Percentiles rank a stretch among this genome's conserved stretches.
Evolutionary conservation across 2,888 invertebrate genomes (phyloP).

Genomic region (Trypoxylon attenuatum): DNA sequence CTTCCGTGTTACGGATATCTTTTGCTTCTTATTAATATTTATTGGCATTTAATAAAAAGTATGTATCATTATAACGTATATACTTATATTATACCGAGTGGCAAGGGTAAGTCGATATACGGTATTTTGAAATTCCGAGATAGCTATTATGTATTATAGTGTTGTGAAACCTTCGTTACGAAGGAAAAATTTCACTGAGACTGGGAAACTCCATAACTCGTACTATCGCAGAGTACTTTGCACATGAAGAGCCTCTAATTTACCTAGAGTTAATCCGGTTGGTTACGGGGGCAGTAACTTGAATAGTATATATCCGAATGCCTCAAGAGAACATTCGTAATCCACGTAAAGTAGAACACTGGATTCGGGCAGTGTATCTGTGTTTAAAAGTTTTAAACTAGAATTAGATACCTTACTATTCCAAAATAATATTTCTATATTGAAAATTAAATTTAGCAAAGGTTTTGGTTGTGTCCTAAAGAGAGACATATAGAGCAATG

Average conservation of each 20-base stretch:
- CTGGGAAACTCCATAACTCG: not conserved
- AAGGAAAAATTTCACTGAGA: not conserved
- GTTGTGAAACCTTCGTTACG: not conserved
- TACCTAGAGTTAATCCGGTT: constrained; percentile 33
- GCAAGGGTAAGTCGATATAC: too few species aligned
- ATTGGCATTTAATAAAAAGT: not conserved
- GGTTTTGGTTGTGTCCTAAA: too few species aligned
- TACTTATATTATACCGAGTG: too few species aligned
- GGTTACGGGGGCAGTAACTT: constrained; percentile 9
- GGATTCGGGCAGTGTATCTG: not conserved
- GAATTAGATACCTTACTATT: too few species aligned
- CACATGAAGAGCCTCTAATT: constrained; percentile 17
- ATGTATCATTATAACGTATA: not conserved
- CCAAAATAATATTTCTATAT: too few species aligned
- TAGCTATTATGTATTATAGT: too few species aligned
- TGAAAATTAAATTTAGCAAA: too few species aligned
- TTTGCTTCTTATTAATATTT: constrained; percentile 4
- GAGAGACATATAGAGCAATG: too few species aligned
- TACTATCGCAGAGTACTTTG: constrained; percentile 12
- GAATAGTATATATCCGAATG: constrained; percentile 5
- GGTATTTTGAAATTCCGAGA: not conserved
- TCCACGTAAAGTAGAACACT: constrained; percentile 2
- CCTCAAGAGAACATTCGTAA: not conserved
- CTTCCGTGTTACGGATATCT: constrained; percentile 12
- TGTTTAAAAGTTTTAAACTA: too few species aligned